A percentile compares a stretch with the other conserved stretches of the same genome.
Evolutionary conservation across 2,888 invertebrate genomes (phyloP).

Genomic region (Hyalella azteca): DNA sequence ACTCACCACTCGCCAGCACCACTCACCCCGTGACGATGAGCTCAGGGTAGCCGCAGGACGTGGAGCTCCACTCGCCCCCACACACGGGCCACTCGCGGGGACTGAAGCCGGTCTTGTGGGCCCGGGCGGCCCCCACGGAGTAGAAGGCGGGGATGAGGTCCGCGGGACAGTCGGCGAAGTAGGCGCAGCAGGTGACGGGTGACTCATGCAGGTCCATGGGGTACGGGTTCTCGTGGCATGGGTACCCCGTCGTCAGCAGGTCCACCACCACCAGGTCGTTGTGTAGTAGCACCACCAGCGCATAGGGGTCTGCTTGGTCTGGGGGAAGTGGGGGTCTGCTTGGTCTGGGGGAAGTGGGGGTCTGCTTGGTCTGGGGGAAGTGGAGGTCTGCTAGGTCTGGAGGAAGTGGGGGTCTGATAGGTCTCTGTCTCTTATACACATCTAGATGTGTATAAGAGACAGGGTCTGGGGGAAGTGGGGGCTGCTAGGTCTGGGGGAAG

Average conservation of each 20-base stretch:
- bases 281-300: slow-evolving; percentile 95
- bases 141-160: slow-evolving; percentile 98
- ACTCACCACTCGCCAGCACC: not conserved
- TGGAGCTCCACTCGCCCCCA: slow-evolving; percentile 95
- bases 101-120: slow-evolving; percentile 81
- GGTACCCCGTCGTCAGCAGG: slow-evolving; percentile 92
- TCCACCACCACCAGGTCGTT: slow-evolving; percentile 98
- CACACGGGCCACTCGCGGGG: slow-evolving; percentile 95
- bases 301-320: slow-evolving; percentile 98
- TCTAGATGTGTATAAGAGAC: no score
- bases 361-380: slow-evolving; percentile 85
- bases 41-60: slow-evolving; percentile 96
- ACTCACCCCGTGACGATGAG: slow-evolving; percentile 93
- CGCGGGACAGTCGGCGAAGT: slow-evolving; percentile 96
- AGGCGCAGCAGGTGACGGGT: slow-evolving; percentile 94
- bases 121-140: slow-evolving; percentile 80
- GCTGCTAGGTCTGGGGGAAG: no score
- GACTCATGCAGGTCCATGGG: slow-evolving; percentile 99
- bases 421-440: no score
- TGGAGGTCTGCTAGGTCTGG: slow-evolving; percentile 84
- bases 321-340: slow-evolving; percentile 72
- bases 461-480: no score
- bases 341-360: slow-evolving; percentile 72
- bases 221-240: slow-evolving; percentile 98
- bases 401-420: slow-evolving; percentile 60